A percentile compares a stretch with the other conserved stretches of the same genome.
Conservation (phyloP, 2,888 invertebrate genomes). For the Bimastos eiseni region DNA sequence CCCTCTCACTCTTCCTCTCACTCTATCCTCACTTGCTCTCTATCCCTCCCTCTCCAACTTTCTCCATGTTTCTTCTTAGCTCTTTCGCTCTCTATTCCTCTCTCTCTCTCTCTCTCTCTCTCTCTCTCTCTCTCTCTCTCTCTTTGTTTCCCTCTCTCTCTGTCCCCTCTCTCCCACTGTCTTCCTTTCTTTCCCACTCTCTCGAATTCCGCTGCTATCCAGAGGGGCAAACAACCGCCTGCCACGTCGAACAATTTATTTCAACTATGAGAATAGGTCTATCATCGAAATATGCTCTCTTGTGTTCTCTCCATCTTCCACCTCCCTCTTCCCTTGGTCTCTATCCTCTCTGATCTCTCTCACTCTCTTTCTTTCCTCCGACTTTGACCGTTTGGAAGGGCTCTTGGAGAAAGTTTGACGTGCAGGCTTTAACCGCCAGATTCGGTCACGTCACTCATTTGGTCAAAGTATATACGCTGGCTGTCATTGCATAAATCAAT, state of each 20-base stretch:
- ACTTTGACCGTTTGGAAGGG: too few relatives aligned
- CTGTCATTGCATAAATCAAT: too few relatives aligned
- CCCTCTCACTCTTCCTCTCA: background rate
- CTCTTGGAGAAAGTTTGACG: too few relatives aligned
- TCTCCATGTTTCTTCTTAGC: background rate
- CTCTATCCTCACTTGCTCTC: background rate
- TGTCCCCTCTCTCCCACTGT: background rate
- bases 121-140: background rate
- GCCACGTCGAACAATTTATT: slow-evolving; percentile 8
- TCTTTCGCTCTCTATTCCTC: too few relatives aligned
- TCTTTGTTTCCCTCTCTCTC: background rate
- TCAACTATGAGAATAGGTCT: background rate
- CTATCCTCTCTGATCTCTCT: background rate
- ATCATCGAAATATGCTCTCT: too few relatives aligned
- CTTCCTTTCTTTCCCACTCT: background rate
- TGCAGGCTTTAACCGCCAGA: too few relatives aligned
- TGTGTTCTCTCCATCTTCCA: background rate
- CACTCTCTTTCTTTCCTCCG: background rate
- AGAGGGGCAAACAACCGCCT: background rate
- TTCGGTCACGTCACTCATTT: too few relatives aligned
- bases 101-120: too few relatives aligned
- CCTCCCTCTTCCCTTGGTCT: background rate
- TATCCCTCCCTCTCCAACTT: too few relatives aligned
- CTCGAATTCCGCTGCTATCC: background rate
- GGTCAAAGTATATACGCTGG: too few relatives aligned